Conservation (phyloP, 2,888 invertebrate genomes). For the Ceraclea dissimilis region DNA sequence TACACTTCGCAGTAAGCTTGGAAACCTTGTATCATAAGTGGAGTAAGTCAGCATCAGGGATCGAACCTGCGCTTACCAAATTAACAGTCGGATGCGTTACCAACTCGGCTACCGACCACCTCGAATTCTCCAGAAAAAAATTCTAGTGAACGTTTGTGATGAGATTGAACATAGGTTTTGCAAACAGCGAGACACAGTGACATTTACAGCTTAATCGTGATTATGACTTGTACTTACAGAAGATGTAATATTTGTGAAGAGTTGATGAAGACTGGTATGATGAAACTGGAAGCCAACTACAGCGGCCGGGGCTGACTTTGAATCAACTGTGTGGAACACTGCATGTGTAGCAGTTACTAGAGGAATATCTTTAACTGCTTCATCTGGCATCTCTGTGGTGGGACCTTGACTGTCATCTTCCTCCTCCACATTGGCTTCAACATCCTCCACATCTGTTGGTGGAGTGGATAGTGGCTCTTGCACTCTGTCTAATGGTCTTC, state of each 20-base stretch:
- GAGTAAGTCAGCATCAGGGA: too few species aligned
- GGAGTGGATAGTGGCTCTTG: neutral
- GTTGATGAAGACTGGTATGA: constrained; percentile 64
- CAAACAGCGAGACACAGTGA: too few species aligned
- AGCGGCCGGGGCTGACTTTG: constrained; percentile 57
- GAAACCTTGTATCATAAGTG: too few species aligned
- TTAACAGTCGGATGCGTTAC: too few species aligned
- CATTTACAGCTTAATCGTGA: too few species aligned
- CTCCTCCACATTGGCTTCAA: neutral
- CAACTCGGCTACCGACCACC: too few species aligned
- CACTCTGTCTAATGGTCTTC: neutral
- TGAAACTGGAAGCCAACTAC: constrained; percentile 75
- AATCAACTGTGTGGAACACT: constrained; percentile 58
- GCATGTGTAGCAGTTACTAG: constrained; percentile 83
- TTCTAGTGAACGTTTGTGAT: too few species aligned
- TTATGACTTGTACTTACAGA: constrained; percentile 46
- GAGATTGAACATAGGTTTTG: too few species aligned
- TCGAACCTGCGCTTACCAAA: too few species aligned
- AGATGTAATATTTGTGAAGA: constrained; percentile 74
- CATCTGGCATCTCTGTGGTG: neutral
- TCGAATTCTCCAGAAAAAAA: too few species aligned
- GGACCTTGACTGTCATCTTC: constrained; percentile 23
- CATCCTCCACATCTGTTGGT: neutral
- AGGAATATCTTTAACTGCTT: constrained; percentile 37
- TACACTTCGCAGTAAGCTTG: too few species aligned